These are phyloP conservation scores for Australoheros facetus DNA, from an alignment of 2,797 vertebrate species.

Conservation along the genomic window DNA sequence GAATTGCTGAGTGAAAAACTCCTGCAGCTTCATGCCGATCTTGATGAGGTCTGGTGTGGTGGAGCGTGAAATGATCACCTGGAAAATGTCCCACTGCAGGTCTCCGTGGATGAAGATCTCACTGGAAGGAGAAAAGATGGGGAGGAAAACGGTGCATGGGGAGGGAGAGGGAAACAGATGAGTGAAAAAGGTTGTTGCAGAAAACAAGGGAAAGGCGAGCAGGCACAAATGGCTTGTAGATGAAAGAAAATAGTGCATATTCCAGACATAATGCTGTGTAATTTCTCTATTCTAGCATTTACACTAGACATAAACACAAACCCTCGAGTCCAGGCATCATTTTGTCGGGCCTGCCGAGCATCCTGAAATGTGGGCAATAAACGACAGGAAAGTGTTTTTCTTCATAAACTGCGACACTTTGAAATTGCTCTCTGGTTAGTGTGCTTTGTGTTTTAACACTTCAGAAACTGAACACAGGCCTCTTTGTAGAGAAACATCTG, in stretches of 20 bases:
- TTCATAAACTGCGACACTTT: neutral
- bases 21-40: conserved; percentile 99
- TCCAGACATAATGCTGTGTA: neutral
- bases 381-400: neutral
- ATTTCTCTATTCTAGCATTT: neutral
- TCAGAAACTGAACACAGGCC: neutral
- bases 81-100: conserved; percentile 99
- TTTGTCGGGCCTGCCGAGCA: neutral
- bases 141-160: neutral
- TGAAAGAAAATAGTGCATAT: neutral
- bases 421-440: neutral
- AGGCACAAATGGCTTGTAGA: neutral
- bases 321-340: neutral
- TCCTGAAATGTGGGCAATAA: neutral
- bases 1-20: conserved; percentile 99
- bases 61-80: conserved; percentile 99
- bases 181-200: neutral
- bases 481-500: neutral
- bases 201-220: neutral
- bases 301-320: neutral
- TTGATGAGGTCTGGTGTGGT: conserved; percentile 99
- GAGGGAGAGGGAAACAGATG: neutral
- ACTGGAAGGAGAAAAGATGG: conserved; percentile 70
- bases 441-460: neutral
- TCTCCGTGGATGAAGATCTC: conserved; percentile 98